phyloP scores from a whole-genome alignment of 2,113 vertebrate genomes.

The Spizaetus ornatus region DNA sequence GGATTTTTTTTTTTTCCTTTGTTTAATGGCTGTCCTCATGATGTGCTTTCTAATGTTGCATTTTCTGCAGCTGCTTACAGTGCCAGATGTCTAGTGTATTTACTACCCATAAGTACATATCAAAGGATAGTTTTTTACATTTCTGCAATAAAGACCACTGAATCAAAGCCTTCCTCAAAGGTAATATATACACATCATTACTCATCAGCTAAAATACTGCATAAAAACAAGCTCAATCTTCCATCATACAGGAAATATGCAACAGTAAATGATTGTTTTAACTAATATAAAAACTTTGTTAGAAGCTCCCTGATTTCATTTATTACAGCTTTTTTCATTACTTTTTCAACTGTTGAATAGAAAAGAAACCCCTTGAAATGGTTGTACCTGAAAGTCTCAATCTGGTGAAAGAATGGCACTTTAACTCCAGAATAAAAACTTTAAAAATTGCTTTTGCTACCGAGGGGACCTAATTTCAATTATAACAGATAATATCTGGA shows the following conservation, averaged over 20 bases:
- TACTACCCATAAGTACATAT: background rate
- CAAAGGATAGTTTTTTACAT: background rate
- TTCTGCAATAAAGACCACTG: background rate
- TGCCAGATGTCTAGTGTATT: background rate
- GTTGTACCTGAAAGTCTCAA: background rate
- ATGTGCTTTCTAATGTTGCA: background rate
- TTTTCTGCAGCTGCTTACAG: background rate
- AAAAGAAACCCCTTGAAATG: background rate
- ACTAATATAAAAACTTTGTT: background rate
- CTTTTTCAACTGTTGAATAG: background rate
- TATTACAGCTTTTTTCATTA: background rate
- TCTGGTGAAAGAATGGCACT: background rate
- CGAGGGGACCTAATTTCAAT: background rate
- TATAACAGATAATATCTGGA: slow-evolving; percentile 13
- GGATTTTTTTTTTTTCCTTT: background rate
- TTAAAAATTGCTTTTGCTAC: background rate
- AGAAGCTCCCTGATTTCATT: background rate
- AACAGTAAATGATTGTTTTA: background rate
- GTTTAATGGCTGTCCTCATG: background rate
- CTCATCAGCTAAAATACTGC: background rate
- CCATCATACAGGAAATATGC: background rate
- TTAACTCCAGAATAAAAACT: background rate
- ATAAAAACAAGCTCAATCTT: background rate
- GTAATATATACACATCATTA: background rate
- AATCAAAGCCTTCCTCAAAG: background rate